These are phyloP conservation scores for Archips crataeganus DNA, from an alignment of 2,888 invertebrate genomes.

Conservation along the genomic window DNA sequence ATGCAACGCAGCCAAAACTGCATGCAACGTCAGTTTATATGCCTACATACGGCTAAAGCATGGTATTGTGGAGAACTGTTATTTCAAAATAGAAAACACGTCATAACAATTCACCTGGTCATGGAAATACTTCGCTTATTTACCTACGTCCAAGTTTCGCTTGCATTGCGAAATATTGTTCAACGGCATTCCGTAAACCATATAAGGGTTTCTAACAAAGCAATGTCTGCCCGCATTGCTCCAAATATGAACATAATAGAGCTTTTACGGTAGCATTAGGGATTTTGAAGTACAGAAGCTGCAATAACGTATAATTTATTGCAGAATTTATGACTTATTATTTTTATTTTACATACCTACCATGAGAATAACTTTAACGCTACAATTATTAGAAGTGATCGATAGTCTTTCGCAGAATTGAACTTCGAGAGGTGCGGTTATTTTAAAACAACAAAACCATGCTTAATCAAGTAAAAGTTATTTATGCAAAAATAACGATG, in stretches of 20 bases:
- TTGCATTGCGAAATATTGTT: constrained; percentile 20
- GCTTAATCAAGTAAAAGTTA: background rate
- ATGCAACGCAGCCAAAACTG: no score
- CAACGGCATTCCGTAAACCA: constrained; percentile 27
- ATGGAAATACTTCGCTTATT: background rate
- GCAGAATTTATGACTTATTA: constrained; percentile 1
- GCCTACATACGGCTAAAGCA: no score
- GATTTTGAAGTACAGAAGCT: constrained; percentile 20
- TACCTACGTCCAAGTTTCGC: constrained; percentile 22
- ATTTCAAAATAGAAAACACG: background rate
- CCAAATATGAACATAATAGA: constrained; percentile 42
- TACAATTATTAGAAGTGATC: background rate
- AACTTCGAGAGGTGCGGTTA: no score
- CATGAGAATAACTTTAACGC: constrained; percentile 1
- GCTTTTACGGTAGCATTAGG: constrained; percentile 31
- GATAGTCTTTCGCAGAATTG: no score
- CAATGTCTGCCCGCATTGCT: constrained; percentile 22
- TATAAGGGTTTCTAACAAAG: constrained; percentile 38
- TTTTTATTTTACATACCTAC: background rate
- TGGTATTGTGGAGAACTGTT: background rate
- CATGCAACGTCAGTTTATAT: no score
- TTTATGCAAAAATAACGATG: background rate
- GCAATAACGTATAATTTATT: constrained; percentile 33
- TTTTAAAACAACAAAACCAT: background rate
- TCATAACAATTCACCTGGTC: background rate